phyloP scores from a whole-genome alignment of 2,113 vertebrate species.

The Ia io region DNA sequence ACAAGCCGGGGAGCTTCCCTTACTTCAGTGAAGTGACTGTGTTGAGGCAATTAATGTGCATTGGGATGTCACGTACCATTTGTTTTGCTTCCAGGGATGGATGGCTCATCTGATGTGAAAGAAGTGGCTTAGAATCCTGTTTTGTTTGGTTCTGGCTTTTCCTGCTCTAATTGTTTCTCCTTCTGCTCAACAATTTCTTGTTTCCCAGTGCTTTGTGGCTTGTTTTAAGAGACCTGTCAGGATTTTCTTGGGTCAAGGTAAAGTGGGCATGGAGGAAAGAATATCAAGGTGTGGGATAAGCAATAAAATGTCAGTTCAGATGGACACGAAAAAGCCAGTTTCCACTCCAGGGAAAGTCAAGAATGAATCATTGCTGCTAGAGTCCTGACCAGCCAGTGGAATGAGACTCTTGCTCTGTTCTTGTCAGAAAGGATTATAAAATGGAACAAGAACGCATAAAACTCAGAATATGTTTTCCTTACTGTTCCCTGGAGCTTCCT shows the following conservation, averaged over 20 bases:
- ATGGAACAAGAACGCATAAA: neutral
- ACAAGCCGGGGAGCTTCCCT: neutral
- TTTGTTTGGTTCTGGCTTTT: neutral
- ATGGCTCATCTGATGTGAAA: neutral
- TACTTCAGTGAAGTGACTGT: neutral
- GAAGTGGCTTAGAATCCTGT: neutral
- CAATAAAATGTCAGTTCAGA: neutral
- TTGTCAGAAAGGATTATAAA: neutral
- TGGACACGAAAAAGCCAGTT: neutral
- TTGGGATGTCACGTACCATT: neutral
- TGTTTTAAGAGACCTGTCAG: neutral
- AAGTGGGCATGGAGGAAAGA: neutral
- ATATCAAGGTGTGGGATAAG: neutral
- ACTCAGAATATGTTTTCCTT: neutral
- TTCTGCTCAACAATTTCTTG: neutral
- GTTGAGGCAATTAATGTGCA: neutral
- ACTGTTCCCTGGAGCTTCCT: neutral
- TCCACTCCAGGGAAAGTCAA: neutral
- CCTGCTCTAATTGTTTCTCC: neutral
- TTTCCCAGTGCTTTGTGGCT: neutral
- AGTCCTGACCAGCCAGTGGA: neutral
- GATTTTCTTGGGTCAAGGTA: neutral
- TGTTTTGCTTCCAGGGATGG: neutral
- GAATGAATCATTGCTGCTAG: neutral
- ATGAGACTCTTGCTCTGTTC: neutral